Percentiles rank a stretch among this genome's conserved stretches.
Conservation (phyloP, 2,113 vertebrate species). For the Rhagologus leucostigma region DNA sequence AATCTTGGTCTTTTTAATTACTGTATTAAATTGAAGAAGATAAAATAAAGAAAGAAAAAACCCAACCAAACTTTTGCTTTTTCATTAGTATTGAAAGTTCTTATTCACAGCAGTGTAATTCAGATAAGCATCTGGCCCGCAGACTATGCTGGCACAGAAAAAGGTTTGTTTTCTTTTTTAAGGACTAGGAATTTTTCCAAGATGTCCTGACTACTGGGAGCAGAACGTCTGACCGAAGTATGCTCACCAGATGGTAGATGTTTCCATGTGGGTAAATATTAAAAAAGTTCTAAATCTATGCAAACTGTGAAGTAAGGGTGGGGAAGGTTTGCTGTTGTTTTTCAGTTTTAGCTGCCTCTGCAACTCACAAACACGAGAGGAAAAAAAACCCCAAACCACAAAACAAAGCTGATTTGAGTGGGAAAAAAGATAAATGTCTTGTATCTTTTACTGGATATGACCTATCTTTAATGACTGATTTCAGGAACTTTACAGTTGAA, state of each 20-base stretch:
- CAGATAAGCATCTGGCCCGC: conserved; percentile 6
- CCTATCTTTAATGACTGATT: neutral
- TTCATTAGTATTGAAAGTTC: neutral
- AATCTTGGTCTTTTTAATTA: neutral
- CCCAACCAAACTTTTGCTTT: neutral
- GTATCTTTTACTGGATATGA: neutral
- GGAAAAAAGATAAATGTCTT: neutral
- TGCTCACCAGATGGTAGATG: conserved; percentile 50
- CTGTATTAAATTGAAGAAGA: neutral
- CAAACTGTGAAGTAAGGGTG: neutral
- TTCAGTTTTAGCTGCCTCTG: neutral
- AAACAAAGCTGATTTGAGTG: neutral
- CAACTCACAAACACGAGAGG: neutral
- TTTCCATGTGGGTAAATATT: conserved; percentile 19
- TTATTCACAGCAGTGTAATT: neutral
- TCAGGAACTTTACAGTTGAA: neutral
- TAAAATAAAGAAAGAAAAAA: neutral
- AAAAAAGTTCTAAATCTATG: neutral
- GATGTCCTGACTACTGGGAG: neutral
- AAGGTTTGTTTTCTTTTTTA: neutral
- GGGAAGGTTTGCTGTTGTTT: neutral
- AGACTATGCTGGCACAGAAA: neutral
- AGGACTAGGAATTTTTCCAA: conserved; percentile 49
- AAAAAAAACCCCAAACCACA: neutral
- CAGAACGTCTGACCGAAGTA: neutral